Conservation (phyloP, 2,888 invertebrate species). For the Lepetodrilus schrolli region DNA sequence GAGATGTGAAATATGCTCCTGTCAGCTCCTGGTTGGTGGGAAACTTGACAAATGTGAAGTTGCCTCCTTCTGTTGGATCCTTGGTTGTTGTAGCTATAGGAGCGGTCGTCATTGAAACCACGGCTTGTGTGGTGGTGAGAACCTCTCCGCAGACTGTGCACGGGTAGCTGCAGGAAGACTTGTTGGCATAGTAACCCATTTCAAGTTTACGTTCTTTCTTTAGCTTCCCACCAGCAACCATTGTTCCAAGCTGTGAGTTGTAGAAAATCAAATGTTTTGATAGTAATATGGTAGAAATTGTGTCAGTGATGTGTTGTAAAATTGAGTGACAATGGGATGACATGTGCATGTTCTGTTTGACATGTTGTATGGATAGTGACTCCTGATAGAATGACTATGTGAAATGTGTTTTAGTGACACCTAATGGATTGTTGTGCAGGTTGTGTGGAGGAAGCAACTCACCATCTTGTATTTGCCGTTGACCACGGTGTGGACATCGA, state of each 20-base stretch:
- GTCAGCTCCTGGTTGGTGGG: slow-evolving; percentile 57
- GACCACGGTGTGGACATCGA: slow-evolving; percentile 40
- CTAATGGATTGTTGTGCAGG: too few relatives aligned
- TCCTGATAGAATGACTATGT: too few relatives aligned
- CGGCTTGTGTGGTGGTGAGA: slow-evolving; percentile 28
- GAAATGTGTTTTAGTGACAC: too few relatives aligned
- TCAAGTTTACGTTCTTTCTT: slow-evolving; percentile 1
- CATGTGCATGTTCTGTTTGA: too few relatives aligned
- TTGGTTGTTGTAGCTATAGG: slow-evolving; percentile 34
- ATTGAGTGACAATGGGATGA: too few relatives aligned
- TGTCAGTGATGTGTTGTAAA: too few relatives aligned
- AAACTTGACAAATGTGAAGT: slow-evolving; percentile 43
- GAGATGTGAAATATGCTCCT: slow-evolving; percentile 45
- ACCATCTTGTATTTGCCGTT: slow-evolving; percentile 35
- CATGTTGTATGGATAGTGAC: too few relatives aligned
- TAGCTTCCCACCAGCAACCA: too few relatives aligned
- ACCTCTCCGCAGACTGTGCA: slow-evolving; percentile 53
- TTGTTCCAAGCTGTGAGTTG: too few relatives aligned
- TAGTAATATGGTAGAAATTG: too few relatives aligned
- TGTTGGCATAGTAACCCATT: slow-evolving; percentile 5
- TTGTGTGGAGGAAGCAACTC: too few relatives aligned
- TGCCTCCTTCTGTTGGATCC: slow-evolving; percentile 42
- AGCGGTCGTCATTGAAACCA: slow-evolving; percentile 35
- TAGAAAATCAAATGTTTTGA: too few relatives aligned
- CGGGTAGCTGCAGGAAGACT: slow-evolving; percentile 28